Evolutionary conservation across 92 coral and sea anemone species (phyloP).

Genomic region (Palythoa grandiflora): DNA sequence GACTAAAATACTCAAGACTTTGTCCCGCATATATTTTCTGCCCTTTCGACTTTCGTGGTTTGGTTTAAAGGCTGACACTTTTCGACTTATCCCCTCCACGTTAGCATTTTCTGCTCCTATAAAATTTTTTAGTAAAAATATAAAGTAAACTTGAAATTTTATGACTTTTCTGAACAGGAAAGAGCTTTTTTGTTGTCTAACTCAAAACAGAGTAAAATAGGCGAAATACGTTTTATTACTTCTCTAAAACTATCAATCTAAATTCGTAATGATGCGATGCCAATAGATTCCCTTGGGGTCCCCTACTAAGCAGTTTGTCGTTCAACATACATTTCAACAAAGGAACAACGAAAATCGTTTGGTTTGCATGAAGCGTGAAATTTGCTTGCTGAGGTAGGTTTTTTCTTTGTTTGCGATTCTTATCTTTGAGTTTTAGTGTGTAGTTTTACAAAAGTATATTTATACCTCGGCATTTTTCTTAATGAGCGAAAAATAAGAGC

Average conservation of each 20-base stretch:
- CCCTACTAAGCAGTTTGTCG: neutral
- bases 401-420: neutral
- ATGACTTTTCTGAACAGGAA: no score
- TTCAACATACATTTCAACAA: neutral
- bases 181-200: no score
- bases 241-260: no score
- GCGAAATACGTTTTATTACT: no score
- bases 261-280: no score
- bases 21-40: neutral
- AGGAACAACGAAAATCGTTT: neutral
- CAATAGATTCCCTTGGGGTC: no score
- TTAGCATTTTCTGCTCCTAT: neutral
- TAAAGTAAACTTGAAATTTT: no score
- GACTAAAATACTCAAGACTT: neutral
- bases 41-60: neutral
- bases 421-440: neutral
- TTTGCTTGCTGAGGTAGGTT: slow-evolving; percentile 15
- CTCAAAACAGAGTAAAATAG: no score
- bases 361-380: neutral
- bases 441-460: neutral
- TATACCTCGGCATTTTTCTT: neutral
- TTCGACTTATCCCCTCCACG: neutral
- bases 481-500: neutral
- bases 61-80: no score
- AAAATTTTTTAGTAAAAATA: no score